Percentiles rank a stretch among this genome's conserved stretches.
phyloP scores from a whole-genome alignment of 2,888 invertebrate genomes.

The Eurytoma adleriae region DNA sequence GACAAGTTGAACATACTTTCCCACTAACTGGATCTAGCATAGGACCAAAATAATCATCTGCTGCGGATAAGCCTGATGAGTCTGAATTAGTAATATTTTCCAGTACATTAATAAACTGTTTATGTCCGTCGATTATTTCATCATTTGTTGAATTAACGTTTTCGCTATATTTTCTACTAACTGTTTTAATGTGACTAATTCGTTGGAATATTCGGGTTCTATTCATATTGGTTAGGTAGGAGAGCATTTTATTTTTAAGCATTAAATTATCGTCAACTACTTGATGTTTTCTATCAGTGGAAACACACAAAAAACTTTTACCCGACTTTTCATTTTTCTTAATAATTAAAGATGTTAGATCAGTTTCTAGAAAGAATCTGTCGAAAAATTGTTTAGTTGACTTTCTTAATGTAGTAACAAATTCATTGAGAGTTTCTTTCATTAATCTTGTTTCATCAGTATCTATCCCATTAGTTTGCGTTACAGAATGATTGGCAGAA shows the following conservation, averaged over 20 bases:
- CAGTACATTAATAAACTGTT: slow-evolving; percentile 29
- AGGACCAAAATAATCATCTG: slow-evolving; percentile 52
- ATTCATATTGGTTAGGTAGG: slow-evolving; percentile 16
- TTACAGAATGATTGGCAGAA: too few relatives aligned
- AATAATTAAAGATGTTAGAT: slow-evolving; percentile 17
- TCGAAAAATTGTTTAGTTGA: slow-evolving; percentile 15
- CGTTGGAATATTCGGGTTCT: slow-evolving; percentile 57
- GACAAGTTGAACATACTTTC: slow-evolving; percentile 62
- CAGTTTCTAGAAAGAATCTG: slow-evolving; percentile 26
- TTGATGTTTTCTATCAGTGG: background rate
- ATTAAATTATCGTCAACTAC: background rate
- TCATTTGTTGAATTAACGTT: slow-evolving; percentile 57
- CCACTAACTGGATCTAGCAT: slow-evolving; percentile 61
- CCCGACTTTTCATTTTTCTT: slow-evolving; percentile 29
- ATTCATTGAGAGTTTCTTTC: background rate
- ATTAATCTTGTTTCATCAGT: background rate
- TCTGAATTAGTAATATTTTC: slow-evolving; percentile 27
- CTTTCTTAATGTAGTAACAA: slow-evolving; percentile 7
- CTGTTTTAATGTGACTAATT: slow-evolving; percentile 60
- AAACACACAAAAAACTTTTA: slow-evolving; percentile 23
- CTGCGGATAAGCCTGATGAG: background rate
- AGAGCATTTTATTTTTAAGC: slow-evolving; percentile 18
- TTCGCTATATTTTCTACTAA: slow-evolving; percentile 59
- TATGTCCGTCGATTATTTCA: slow-evolving; percentile 56
- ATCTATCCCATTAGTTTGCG: background rate